These are phyloP conservation scores for Chiloscyllium punctatum DNA, from an alignment of 2,797 vertebrate species.

Conservation along the genomic window DNA sequence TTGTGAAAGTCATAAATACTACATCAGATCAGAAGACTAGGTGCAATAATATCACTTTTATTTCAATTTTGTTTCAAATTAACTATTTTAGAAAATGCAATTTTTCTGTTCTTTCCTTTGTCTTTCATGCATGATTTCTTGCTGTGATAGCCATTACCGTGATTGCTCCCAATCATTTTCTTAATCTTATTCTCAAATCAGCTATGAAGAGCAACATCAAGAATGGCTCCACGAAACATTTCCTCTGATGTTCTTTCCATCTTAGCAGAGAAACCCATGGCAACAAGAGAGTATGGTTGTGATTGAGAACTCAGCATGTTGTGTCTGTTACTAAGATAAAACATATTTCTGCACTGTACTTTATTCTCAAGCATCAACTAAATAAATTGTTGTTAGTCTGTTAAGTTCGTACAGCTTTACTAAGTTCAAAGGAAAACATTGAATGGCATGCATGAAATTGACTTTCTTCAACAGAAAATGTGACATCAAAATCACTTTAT, in stretches of 20 bases:
- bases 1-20: background rate
- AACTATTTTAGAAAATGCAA: background rate
- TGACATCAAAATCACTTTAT: background rate
- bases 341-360: background rate
- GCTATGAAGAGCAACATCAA: background rate
- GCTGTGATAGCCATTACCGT: background rate
- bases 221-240: background rate
- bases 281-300: background rate
- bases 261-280: background rate
- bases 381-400: background rate
- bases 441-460: background rate
- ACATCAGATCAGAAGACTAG: background rate
- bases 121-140: background rate
- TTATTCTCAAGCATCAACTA: background rate
- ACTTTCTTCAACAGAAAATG: background rate
- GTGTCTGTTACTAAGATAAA: background rate
- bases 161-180: too few relatives aligned
- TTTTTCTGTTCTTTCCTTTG: background rate
- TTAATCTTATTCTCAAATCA: too few relatives aligned
- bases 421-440: background rate
- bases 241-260: background rate
- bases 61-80: background rate
- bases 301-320: background rate
- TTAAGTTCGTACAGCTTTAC: background rate
- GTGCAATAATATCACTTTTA: background rate